Evolutionary conservation across 2,888 invertebrate species (phyloP).

Genomic region (Bugulina stolonifera): DNA sequence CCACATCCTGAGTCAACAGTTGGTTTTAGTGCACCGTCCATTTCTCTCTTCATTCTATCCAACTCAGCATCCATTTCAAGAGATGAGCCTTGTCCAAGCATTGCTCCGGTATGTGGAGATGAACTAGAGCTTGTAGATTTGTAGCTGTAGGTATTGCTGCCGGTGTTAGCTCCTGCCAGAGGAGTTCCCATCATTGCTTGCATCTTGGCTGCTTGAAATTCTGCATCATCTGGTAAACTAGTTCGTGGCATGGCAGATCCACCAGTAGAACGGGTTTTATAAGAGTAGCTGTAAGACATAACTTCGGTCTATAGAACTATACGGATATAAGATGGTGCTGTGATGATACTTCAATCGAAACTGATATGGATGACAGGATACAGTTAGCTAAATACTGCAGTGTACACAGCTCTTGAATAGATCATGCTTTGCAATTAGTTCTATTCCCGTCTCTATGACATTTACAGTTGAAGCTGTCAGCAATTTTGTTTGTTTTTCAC

Average conservation of each 20-base stretch:
- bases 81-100: neutral
- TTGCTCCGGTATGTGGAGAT: neutral
- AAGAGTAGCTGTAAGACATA: constrained; percentile 25
- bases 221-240: neutral
- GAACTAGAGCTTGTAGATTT: neutral
- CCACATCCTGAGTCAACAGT: neutral
- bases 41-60: constrained; percentile 21
- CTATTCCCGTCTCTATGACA: too few species aligned
- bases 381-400: neutral
- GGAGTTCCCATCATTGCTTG: constrained; percentile 23
- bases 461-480: neutral
- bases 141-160: constrained; percentile 12
- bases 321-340: neutral
- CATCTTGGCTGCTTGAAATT: constrained; percentile 21
- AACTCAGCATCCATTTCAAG: neutral
- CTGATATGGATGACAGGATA: neutral
- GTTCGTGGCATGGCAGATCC: neutral
- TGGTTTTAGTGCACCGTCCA: neutral
- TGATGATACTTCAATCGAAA: neutral
- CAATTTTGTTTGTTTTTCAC: neutral
- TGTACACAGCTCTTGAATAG: neutral
- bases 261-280: neutral
- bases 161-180: neutral
- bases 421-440: neutral
- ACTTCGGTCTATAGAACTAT: too few species aligned